Conservation (phyloP, 2,888 invertebrate species). For the Drosophila formosana region DNA sequence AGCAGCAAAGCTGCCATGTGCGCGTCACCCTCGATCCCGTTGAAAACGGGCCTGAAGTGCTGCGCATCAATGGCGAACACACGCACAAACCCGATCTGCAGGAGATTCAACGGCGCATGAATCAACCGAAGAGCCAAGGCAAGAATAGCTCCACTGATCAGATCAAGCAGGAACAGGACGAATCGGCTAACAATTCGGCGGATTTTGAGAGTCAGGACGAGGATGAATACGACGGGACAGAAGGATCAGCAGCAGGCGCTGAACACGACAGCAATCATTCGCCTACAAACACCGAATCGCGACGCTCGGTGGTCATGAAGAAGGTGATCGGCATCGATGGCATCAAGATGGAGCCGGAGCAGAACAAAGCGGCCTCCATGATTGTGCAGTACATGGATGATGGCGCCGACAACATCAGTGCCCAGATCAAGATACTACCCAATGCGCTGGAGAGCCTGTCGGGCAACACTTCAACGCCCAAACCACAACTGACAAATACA, state of each 20-base stretch:
- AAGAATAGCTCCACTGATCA: slow-evolving; percentile 11
- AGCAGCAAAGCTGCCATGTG: slow-evolving; percentile 75
- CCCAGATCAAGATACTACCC: slow-evolving; percentile 65
- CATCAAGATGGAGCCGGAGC: slow-evolving; percentile 66
- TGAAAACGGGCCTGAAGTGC: slow-evolving; percentile 61
- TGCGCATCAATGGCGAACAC: slow-evolving; percentile 76
- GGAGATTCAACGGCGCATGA: slow-evolving; percentile 64
- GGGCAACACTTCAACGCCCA: slow-evolving; percentile 38
- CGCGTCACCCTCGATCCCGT: slow-evolving; percentile 73
- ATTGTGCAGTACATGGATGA: slow-evolving; percentile 72
- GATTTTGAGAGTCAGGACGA: slow-evolving; percentile 37
- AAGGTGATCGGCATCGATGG: slow-evolving; percentile 74
- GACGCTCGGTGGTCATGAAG: slow-evolving; percentile 56
- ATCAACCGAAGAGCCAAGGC: slow-evolving; percentile 46
- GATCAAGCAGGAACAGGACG: neutral
- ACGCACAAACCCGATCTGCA: slow-evolving; percentile 64
- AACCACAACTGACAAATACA: slow-evolving; percentile 61
- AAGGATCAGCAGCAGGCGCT: slow-evolving; percentile 2
- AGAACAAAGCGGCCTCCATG: slow-evolving; percentile 52
- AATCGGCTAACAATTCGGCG: neutral
- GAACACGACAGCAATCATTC: slow-evolving; percentile 27
- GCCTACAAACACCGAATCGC: neutral
- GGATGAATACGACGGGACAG: slow-evolving; percentile 25
- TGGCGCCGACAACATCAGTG: slow-evolving; percentile 67
- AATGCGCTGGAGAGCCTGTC: slow-evolving; percentile 35